A percentile compares a stretch with the other conserved stretches of the same genome.
These are phyloP conservation scores for Leptopterna dolabrata DNA, from an alignment of 2,888 invertebrate species.

Conservation along the genomic window DNA sequence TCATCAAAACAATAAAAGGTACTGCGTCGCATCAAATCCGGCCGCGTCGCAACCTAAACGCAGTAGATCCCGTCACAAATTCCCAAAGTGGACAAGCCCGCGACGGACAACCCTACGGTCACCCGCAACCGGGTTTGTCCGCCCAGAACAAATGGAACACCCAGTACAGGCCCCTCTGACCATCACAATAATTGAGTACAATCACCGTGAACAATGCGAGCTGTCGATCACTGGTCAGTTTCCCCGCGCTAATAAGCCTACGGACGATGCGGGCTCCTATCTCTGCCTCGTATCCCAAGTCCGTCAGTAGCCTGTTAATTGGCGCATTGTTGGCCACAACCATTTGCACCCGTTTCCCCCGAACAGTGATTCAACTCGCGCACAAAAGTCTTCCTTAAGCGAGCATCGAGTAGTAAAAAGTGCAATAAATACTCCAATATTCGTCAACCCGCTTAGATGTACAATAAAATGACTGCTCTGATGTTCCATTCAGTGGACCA, in stretches of 20 bases:
- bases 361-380: not conserved
- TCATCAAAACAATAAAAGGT: not conserved
- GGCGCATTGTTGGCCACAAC: conserved; percentile 32
- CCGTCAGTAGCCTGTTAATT: not conserved
- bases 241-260: conserved; percentile 12
- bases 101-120: not conserved
- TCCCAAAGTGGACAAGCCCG: not conserved
- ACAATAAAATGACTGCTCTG: not conserved
- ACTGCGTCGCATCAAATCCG: not conserved
- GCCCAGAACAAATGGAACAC: conserved; percentile 13
- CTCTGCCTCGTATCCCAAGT: not conserved
- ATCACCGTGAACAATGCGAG: conserved; percentile 38
- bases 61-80: not conserved
- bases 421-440: not conserved
- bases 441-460: not conserved
- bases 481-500: not conserved
- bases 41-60: not conserved
- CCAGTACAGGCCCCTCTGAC: not conserved
- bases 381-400: not conserved
- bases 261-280: conserved; percentile 31
- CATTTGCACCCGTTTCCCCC: conserved; percentile 13
- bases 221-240: conserved; percentile 38
- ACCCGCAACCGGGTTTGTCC: not conserved
- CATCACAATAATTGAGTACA: conserved; percentile 33
- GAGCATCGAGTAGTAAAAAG: not conserved